Evolutionary conservation across 92 coral and sea anemone species (phyloP), one percentile per base, ranked within the genome.

Genomic region (Isaurus tuberculatus): DNA sequence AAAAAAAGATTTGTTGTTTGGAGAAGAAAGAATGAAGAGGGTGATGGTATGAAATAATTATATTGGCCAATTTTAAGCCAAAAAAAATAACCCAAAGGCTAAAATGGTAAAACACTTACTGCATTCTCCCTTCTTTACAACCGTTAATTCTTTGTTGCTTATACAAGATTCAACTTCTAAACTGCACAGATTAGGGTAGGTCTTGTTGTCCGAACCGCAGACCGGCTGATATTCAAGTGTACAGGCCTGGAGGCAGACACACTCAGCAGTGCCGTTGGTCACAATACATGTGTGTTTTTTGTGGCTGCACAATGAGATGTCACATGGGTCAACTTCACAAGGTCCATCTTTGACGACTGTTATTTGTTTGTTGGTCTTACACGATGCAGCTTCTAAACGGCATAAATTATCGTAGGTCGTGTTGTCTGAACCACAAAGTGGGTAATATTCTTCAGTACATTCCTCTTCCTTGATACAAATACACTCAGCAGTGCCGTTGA

Each of bases 371-470:
- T 91, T 91, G 51, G 87, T 87, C 28, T 87, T 91, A 61, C 98
- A 94, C 8, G 94, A 90, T 26, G 86, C 92, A 19, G 61, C 86
- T n/a, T 91, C 92, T 83, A 94, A 29, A 25, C 69, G 51, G 61
- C 98, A 94, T 65, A 70, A 17, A 74, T 92, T 94, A 1, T 89
- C 46, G 61, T 94, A 92, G 1, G 97, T 92, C 25, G 42, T 88
- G 49, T 81, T 91, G 27, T 94, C 90, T 20, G 93, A 86, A 16
- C 92, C 98, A 78, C 98, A 95, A 13, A 94, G 95, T 4, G 98
- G 98, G 16, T 14, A 68, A 28, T 74, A 84, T 19, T 79, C 85
- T 0, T 19, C 3, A 9, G 93, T 82, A 49, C 98, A 95, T 0
- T 30, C 75, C 23, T 80, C 75, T 0, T 30, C 75, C 23, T 80